Conservation (phyloP, 2,888 invertebrate species). For the Macaria notata region DNA sequence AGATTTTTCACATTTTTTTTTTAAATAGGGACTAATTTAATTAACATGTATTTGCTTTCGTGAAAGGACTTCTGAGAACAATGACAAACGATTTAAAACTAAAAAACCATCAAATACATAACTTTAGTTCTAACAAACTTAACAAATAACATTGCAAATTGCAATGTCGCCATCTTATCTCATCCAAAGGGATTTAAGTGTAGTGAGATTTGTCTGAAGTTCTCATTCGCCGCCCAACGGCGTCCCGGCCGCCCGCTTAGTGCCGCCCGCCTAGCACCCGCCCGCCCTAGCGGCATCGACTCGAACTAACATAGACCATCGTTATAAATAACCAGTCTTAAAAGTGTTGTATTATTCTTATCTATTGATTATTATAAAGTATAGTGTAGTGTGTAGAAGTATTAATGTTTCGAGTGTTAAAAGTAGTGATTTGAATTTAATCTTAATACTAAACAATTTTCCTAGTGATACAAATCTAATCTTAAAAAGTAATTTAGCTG, state of each 20-base stretch:
- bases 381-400: neutral
- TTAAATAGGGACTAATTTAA: no score
- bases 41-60: no score
- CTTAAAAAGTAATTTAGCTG: no score
- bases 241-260: constrained; percentile 59
- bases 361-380: neutral
- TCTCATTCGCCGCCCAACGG: constrained; percentile 63
- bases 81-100: no score
- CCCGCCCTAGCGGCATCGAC: constrained; percentile 30
- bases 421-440: constrained; percentile 5
- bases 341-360: neutral
- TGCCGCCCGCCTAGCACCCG: constrained; percentile 38
- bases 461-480: no score
- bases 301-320: constrained; percentile 14
- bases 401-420: neutral
- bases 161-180: no score
- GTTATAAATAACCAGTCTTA: neutral
- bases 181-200: constrained; percentile 41
- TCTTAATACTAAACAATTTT: no score
- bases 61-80: no score
- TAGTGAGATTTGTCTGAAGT: constrained; percentile 31
- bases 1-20: no score
- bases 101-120: no score
- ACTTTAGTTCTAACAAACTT: no score
- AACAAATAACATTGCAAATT: no score